phyloP scores from a whole-genome alignment of 30 jellyfish, hydroid and myxozoan genomes.

The Aurelia sp. region DNA sequence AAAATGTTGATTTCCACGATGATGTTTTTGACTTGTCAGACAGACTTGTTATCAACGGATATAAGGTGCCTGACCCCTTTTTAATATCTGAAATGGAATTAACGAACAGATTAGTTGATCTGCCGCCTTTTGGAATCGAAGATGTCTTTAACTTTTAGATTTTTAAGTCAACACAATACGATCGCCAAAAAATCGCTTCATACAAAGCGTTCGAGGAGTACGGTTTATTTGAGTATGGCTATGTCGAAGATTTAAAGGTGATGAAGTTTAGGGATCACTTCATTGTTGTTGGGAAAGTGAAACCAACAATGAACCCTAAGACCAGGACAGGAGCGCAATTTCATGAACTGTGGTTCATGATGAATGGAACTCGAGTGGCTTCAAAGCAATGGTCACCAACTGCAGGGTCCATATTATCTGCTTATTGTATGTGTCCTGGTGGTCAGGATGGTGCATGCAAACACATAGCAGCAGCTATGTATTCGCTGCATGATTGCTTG shows the following conservation, averaged over 20 bases:
- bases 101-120: no score
- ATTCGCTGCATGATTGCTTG: slow-evolving; percentile 13
- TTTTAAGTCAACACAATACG: no score
- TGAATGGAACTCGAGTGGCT: not conserved
- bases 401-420: slow-evolving; percentile 31
- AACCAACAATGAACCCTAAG: slow-evolving; percentile 1
- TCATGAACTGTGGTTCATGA: not conserved
- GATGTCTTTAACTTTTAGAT: no score
- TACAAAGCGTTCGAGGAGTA: slow-evolving; percentile 20
- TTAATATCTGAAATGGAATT: no score
- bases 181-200: not conserved
- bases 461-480: slow-evolving; percentile 38
- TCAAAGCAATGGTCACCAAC: slow-evolving; percentile 11
- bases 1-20: no score
- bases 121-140: no score
- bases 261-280: not conserved
- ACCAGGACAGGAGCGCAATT: not conserved
- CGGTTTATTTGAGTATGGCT: slow-evolving; percentile 1
- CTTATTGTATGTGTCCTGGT: slow-evolving; percentile 38
- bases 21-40: no score
- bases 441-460: slow-evolving; percentile 35
- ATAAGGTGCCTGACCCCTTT: no score
- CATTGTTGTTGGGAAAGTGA: slow-evolving; percentile 18
- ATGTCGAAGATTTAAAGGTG: not conserved
- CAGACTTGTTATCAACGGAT: no score